Evolutionary conservation across 2,113 vertebrate species (phyloP).

Genomic region (Dipodomys ordii): DNA sequence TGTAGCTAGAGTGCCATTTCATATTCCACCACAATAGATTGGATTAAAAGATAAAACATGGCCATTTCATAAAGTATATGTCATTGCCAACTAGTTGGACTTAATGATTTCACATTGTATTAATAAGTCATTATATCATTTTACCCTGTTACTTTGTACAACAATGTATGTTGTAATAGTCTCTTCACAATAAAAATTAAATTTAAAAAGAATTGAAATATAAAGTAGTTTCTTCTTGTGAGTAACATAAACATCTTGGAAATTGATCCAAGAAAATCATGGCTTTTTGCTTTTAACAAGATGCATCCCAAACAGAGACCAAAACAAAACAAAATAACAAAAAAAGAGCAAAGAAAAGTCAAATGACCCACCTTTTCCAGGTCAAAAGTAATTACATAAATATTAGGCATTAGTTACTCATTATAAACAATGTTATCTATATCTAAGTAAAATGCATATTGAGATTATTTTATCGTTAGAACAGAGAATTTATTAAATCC

Average conservation of each 20-base stretch:
- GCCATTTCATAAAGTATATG: background rate
- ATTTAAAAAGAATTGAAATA: background rate
- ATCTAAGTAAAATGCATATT: slow-evolving; percentile 62
- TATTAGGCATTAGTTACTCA: background rate
- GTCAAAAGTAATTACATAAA: slow-evolving; percentile 6
- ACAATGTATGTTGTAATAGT: background rate
- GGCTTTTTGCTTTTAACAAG: slow-evolving; percentile 32
- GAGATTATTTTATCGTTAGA: slow-evolving; percentile 37
- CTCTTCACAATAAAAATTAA: background rate
- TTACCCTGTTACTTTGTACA: background rate
- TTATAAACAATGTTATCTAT: background rate
- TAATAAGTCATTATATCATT: background rate
- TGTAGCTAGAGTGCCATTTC: background rate
- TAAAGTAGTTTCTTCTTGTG: background rate
- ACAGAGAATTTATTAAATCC: background rate
- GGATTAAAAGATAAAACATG: slow-evolving; percentile 27
- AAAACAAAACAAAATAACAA: background rate
- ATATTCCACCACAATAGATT: background rate
- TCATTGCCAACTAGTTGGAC: background rate
- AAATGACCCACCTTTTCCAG: background rate
- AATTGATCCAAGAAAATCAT: slow-evolving; percentile 31
- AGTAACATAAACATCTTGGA: background rate
- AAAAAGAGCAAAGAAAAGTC: background rate
- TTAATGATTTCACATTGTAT: background rate
- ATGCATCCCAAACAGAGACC: background rate